Evolutionary conservation across 2,888 invertebrate genomes (phyloP).

Genomic region (Melinaea menophilus): DNA sequence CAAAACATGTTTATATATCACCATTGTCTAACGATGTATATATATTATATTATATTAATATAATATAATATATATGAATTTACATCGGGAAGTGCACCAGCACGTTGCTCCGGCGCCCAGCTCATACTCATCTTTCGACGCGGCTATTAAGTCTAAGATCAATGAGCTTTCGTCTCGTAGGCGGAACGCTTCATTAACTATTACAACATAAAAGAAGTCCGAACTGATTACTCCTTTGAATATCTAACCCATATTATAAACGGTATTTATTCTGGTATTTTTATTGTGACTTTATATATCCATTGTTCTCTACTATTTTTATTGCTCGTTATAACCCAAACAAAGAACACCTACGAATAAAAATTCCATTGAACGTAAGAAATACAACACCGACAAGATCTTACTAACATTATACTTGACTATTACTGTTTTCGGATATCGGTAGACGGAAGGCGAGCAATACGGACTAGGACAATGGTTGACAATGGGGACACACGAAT

Average conservation of each 20-base stretch:
- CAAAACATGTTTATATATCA: no score
- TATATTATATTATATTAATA: no score
- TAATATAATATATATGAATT: no score
- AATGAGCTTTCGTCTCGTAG: constrained; percentile 65
- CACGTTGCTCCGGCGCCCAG: constrained; percentile 26
- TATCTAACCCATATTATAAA: constrained; percentile 35
- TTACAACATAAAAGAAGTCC: constrained; percentile 70
- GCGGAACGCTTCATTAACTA: constrained; percentile 73
- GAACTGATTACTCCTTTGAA: constrained; percentile 67
- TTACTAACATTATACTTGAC: constrained; percentile 52
- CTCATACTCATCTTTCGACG: constrained; percentile 38
- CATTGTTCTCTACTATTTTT: constrained; percentile 32
- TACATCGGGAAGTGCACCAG: constrained; percentile 1
- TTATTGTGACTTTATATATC: constrained; percentile 22
- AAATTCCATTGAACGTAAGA: constrained; percentile 48
- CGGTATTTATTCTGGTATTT: constrained; percentile 30
- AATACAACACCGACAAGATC: constrained; percentile 58
- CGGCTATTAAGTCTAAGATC: constrained; percentile 69
- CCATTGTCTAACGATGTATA: no score
- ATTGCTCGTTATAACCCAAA: constrained; percentile 36
- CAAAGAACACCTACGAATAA: constrained; percentile 45
- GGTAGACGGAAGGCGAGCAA: constrained; percentile 64
- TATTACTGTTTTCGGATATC: constrained; percentile 52
- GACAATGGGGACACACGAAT: constrained; percentile 73
- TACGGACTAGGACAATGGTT: constrained; percentile 68